Evolutionary conservation across 2,797 vertebrate species (phyloP).

Genomic region (Taeniopygia guttata): DNA sequence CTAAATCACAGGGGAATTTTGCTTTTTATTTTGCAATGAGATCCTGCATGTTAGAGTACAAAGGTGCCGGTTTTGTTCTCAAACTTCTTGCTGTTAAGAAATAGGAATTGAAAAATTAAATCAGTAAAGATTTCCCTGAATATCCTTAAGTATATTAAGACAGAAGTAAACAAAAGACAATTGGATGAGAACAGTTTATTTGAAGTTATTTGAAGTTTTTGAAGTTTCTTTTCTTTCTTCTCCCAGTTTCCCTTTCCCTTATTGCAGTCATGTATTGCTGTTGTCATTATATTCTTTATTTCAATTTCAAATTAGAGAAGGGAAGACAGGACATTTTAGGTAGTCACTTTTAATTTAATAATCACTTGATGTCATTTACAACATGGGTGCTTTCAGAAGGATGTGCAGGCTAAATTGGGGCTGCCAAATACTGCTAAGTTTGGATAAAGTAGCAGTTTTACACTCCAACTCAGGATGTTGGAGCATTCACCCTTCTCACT

Average conservation of each 20-base stretch:
- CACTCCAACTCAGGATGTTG: not conserved
- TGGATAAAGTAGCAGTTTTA: not conserved
- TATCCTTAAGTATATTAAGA: not conserved
- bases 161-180: not conserved
- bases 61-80: rapidly evolving
- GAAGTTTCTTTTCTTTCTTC: not conserved
- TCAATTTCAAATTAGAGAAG: not conserved
- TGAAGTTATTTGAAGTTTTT: not conserved
- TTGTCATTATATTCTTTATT: not conserved
- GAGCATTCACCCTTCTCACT: not conserved
- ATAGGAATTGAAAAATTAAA: not conserved
- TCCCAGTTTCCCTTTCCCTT: not conserved
- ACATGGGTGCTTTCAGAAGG: not conserved
- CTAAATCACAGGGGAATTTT: not conserved
- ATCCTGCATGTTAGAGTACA: not conserved
- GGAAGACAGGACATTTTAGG: not conserved
- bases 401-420: not conserved
- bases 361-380: not conserved
- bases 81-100: not conserved
- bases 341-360: not conserved
- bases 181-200: too few relatives aligned
- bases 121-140: not conserved
- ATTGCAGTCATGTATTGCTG: not conserved
- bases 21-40: not conserved
- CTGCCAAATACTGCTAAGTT: not conserved